Conservation (phyloP, 2,797 vertebrate species). For the Crax fasciolata region DNA sequence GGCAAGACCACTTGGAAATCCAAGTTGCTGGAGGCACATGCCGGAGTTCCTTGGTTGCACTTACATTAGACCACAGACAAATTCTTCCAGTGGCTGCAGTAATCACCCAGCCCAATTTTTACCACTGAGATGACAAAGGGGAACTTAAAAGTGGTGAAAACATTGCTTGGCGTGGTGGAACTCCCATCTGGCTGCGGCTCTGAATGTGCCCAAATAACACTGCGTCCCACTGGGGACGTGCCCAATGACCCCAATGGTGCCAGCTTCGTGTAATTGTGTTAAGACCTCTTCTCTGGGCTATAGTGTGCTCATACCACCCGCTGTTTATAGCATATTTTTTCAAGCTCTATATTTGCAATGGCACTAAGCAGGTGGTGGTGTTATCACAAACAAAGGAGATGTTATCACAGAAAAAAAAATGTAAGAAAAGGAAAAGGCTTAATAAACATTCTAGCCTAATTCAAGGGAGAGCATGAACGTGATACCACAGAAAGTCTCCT, state of each 20-base stretch:
- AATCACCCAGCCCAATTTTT: slow-evolving; percentile 47
- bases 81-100: slow-evolving; percentile 61
- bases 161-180: not conserved
- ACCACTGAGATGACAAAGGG: slow-evolving; percentile 34
- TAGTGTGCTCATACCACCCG: not conserved
- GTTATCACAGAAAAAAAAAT: not conserved
- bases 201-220: not conserved
- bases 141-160: slow-evolving; percentile 31
- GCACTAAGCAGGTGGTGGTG: not conserved
- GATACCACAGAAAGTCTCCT: not conserved
- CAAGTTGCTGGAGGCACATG: slow-evolving; percentile 70
- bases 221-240: not conserved
- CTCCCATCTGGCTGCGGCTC: not conserved
- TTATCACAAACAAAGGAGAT: not conserved
- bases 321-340: not conserved
- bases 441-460: not conserved
- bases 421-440: not conserved
- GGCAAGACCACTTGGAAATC: slow-evolving; percentile 74
- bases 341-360: not conserved
- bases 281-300: not conserved
- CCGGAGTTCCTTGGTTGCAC: slow-evolving; percentile 65
- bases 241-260: not conserved
- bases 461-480: not conserved
- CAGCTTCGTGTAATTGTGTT: not conserved
- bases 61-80: slow-evolving; percentile 64